These are phyloP conservation scores for Drosophila sproati DNA, from an alignment of 1,140 invertebrate genomes.

Conservation along the genomic window DNA sequence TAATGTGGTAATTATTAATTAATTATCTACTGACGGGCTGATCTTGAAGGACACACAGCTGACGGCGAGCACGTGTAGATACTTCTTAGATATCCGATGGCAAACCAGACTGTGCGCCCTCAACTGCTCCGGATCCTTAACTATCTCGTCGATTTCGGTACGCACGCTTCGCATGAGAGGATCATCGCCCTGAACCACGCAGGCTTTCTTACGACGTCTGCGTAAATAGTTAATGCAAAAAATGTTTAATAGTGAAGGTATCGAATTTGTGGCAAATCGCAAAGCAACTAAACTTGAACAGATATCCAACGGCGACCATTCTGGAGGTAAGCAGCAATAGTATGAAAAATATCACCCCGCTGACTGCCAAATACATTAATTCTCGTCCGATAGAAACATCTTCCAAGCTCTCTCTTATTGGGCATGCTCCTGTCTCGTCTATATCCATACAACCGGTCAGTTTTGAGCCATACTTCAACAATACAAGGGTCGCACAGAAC, in stretches of 20 bases:
- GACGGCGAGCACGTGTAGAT: neutral
- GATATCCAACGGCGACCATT: slow-evolving; percentile 5
- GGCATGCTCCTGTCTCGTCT: too few species aligned
- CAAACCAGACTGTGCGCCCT: slow-evolving; percentile 19
- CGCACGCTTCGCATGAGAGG: neutral
- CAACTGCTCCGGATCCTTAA: neutral
- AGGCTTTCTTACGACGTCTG: neutral
- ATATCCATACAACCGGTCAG: too few species aligned
- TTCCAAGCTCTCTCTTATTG: neutral
- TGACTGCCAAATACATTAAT: slow-evolving; percentile 3
- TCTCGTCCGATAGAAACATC: neutral
- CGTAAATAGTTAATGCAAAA: neutral
- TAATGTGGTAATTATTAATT: neutral
- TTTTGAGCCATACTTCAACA: neutral
- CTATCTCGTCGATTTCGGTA: neutral
- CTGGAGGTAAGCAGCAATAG: slow-evolving; percentile 16
- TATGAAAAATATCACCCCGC: slow-evolving; percentile 4
- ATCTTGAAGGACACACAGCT: slow-evolving; percentile 40
- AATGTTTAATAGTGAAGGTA: neutral
- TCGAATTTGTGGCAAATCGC: neutral
- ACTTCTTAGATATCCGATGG: slow-evolving; percentile 13
- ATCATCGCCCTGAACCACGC: slow-evolving; percentile 1
- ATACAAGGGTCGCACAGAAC: neutral
- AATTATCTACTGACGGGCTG: slow-evolving; percentile 34
- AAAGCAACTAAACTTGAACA: slow-evolving; percentile 21